phyloP scores from a whole-genome alignment of 37 sponge, comb jelly and placozoan genomes.

The Aplysina aerophoba region DNA sequence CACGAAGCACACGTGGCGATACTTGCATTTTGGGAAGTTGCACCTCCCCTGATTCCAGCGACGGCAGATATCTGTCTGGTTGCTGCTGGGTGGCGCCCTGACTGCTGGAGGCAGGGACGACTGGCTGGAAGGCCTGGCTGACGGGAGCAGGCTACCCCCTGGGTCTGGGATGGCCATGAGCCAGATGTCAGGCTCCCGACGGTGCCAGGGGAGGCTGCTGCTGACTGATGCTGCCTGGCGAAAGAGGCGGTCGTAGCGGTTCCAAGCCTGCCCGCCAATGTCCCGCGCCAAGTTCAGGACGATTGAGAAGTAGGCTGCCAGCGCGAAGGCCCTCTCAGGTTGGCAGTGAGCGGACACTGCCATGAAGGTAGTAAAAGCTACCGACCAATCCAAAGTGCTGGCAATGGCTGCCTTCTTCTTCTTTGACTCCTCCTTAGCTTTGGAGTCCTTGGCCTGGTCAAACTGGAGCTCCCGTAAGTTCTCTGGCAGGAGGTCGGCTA shows the following conservation, averaged over 20 bases:
- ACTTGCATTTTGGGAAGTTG: background rate
- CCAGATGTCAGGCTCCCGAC: background rate
- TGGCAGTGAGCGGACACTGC: background rate
- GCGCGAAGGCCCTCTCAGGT: background rate
- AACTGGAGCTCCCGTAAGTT: background rate
- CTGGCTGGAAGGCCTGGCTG: background rate
- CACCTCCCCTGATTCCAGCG: background rate
- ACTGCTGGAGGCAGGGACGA: background rate
- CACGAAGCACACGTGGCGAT: background rate
- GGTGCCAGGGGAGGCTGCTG: background rate
- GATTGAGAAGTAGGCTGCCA: background rate
- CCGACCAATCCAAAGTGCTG: background rate
- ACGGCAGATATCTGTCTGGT: background rate
- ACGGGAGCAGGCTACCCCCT: background rate
- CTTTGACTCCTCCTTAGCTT: background rate
- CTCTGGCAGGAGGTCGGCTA: background rate
- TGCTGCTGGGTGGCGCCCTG: background rate
- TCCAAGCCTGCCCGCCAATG: background rate
- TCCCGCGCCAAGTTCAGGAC: background rate
- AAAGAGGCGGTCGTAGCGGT: background rate
- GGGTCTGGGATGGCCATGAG: background rate
- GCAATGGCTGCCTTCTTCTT: background rate
- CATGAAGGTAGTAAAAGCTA: background rate
- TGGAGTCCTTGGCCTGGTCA: background rate
- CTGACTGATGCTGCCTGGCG: background rate